phyloP scores from a whole-genome alignment of 2,113 vertebrate species.

The Clarias batrachus region DNA sequence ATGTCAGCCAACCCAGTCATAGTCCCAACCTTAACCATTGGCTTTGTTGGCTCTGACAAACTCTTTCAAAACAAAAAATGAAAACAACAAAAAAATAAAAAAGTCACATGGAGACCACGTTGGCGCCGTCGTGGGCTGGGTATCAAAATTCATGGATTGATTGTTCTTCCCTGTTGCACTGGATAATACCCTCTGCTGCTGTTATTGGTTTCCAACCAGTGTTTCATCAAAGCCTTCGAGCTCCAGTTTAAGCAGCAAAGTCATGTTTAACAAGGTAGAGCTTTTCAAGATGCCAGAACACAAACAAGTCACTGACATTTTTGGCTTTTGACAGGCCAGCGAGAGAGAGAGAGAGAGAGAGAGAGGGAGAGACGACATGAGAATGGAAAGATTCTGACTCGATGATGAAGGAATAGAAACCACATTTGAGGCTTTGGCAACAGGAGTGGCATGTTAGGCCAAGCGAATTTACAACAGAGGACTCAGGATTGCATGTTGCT shows the following conservation, averaged over 20 bases:
- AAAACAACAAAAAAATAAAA: neutral
- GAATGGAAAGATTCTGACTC: conserved; percentile 83
- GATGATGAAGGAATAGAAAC: conserved; percentile 80
- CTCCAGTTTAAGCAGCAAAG: conserved; percentile 22
- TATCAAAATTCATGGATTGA: conserved; percentile 38
- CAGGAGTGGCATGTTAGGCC: conserved; percentile 71
- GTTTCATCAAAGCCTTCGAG: conserved; percentile 11
- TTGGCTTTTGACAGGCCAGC: conserved; percentile 39
- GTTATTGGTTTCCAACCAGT: conserved; percentile 27
- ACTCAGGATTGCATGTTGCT: conserved; percentile 68
- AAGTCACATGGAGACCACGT: neutral
- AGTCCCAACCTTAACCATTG: neutral
- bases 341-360: conserved; percentile 38
- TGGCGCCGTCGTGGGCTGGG: conserved; percentile 4
- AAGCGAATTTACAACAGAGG: conserved; percentile 66
- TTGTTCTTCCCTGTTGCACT: conserved; percentile 12
- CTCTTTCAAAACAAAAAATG: neutral
- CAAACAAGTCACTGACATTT: conserved; percentile 39
- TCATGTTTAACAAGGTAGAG: conserved; percentile 45
- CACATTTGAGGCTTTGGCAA: conserved; percentile 77
- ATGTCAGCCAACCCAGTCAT: neutral
- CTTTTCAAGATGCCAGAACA: conserved; percentile 40
- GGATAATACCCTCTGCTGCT: conserved; percentile 15
- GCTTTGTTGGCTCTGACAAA: conserved; percentile 5
- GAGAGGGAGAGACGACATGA: conserved; percentile 44